Evolutionary conservation across 2,113 vertebrate genomes (phyloP).

Genomic region (Sardina pilchardus): DNA sequence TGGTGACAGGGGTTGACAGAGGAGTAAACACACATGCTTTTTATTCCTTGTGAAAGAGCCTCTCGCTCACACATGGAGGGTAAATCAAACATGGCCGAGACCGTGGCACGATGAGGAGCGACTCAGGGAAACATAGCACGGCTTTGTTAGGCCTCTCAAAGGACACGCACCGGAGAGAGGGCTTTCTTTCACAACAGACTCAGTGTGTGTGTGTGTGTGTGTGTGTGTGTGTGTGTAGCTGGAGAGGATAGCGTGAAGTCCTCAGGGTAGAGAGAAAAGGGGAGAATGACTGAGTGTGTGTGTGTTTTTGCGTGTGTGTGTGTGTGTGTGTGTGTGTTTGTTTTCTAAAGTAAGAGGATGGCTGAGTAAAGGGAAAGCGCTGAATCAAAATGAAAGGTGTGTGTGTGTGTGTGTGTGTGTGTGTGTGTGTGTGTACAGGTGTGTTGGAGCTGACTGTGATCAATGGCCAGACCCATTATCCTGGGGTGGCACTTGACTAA

Average conservation of each 20-base stretch:
- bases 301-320: background rate
- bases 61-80: background rate
- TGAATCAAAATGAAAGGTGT: background rate
- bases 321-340: background rate
- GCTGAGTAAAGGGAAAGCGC: background rate
- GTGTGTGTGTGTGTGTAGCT: background rate
- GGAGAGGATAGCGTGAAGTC: too few relatives aligned
- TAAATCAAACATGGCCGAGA: background rate
- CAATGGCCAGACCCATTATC: background rate
- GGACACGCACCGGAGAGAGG: slow-evolving; percentile 12
- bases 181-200: slow-evolving; percentile 4
- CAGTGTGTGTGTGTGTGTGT: slow-evolving; percentile 4
- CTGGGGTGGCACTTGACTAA: background rate
- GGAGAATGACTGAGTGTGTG: background rate
- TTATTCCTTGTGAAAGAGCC: background rate
- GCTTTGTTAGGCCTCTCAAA: slow-evolving; percentile 26
- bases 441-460: background rate
- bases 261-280: too few relatives aligned
- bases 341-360: background rate
- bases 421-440: too few relatives aligned
- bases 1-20: background rate
- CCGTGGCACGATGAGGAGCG: background rate
- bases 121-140: background rate
- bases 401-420: background rate
- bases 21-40: background rate